These are phyloP conservation scores for Spilosoma lubricipeda DNA, from an alignment of 2,888 invertebrate species.

Conservation along the genomic window DNA sequence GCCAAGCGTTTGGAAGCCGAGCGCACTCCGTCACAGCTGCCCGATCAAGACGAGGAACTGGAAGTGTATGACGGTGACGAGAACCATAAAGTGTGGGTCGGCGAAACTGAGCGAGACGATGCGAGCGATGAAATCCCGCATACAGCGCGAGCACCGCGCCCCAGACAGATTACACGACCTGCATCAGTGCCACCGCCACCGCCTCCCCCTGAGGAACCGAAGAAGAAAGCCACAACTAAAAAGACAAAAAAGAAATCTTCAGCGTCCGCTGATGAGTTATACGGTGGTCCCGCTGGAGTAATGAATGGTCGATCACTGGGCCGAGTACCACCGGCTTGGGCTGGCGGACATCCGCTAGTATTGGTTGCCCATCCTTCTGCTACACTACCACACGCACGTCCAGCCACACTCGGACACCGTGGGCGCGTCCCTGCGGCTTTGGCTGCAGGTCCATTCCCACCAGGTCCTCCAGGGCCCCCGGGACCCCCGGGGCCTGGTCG, in stretches of 20 bases:
- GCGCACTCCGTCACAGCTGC: constrained; percentile 75
- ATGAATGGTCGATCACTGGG: constrained; percentile 80
- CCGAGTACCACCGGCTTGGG: constrained; percentile 81
- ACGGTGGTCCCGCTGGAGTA: constrained; percentile 81
- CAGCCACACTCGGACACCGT: constrained; percentile 85
- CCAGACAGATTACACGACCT: constrained; percentile 92
- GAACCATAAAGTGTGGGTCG: constrained; percentile 97
- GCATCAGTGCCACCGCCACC: constrained; percentile 95
- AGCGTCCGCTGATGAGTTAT: constrained; percentile 87
- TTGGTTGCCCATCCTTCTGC: constrained; percentile 81
- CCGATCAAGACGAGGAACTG: constrained; percentile 89
- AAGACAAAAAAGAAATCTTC: constrained; percentile 86
- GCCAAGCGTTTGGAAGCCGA: constrained; percentile 92
- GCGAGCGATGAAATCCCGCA: constrained; percentile 89
- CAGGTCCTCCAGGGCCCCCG: constrained; percentile 69
- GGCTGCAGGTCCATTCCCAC: constrained; percentile 77
- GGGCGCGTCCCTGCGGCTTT: constrained; percentile 87
- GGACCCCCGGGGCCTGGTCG: constrained; percentile 68
- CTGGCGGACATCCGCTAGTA: constrained; percentile 80
- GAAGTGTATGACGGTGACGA: constrained; percentile 96
- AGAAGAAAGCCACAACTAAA: constrained; percentile 85
- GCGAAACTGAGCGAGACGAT: constrained; percentile 91
- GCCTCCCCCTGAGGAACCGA: constrained; percentile 89
- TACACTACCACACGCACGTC: constrained; percentile 79
- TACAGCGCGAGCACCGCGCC: constrained; percentile 89